phyloP scores from a whole-genome alignment of 2,888 invertebrate genomes.

The Cistogaster globosa region DNA sequence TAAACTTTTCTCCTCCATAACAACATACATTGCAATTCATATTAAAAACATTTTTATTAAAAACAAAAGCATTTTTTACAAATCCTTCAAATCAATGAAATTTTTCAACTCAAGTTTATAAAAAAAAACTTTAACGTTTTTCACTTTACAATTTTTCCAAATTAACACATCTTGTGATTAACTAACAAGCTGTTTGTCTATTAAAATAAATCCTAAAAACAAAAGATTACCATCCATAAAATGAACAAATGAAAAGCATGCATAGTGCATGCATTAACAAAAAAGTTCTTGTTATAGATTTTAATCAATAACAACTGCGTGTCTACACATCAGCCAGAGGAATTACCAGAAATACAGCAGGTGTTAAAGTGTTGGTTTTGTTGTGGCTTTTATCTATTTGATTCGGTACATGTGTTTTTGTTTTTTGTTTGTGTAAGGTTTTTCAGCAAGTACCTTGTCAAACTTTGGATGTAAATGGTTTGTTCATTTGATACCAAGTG shows the following conservation, averaged over 20 bases:
- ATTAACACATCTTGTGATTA: conserved; percentile 10
- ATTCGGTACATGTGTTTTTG: conserved; percentile 3
- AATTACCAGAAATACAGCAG: not conserved
- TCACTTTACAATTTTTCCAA: not conserved
- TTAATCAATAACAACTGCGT: conserved; percentile 18
- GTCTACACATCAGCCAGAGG: not conserved
- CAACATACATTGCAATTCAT: no score
- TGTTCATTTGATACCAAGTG: no score
- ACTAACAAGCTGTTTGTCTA: conserved; percentile 18
- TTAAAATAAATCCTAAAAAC: conserved; percentile 5
- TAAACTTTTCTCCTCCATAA: no score
- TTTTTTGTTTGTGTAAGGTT: no score
- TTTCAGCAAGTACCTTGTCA: no score
- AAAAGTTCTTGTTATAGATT: conserved; percentile 13
- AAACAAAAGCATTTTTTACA: no score
- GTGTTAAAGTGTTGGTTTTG: not conserved
- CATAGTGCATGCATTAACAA: not conserved
- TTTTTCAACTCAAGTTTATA: no score
- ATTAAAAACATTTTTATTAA: no score
- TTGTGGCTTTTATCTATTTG: not conserved
- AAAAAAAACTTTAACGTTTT: no score
- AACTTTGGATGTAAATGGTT: no score
- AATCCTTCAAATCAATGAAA: no score
- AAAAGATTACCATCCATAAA: conserved; percentile 5
- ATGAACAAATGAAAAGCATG: conserved; percentile 7